These are phyloP conservation scores for Lathronympha strigana DNA, from an alignment of 2,888 invertebrate genomes.

Conservation along the genomic window DNA sequence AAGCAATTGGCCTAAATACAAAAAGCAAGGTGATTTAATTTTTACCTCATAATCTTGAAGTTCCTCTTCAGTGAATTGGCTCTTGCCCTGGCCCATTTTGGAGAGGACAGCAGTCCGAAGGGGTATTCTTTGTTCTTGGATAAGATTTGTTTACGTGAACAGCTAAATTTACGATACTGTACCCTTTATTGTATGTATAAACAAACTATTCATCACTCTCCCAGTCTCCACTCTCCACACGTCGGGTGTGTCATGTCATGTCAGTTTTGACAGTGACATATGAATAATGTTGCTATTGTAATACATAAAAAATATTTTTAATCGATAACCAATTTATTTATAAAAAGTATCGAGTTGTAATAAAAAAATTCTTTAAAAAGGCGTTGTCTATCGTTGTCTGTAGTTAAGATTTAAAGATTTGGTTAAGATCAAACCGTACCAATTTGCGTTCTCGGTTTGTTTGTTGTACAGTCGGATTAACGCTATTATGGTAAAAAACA, in stretches of 20 bases:
- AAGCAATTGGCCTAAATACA: conserved; percentile 1
- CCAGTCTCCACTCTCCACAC: background rate
- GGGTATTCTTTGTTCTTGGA: background rate
- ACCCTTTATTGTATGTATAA: conserved; percentile 1
- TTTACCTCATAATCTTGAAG: conserved; percentile 94
- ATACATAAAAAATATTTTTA: background rate
- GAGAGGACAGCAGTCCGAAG: background rate
- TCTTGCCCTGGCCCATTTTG: conserved; percentile 91
- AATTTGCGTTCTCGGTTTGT: too few species aligned
- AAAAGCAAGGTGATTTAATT: background rate
- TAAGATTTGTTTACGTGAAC: background rate
- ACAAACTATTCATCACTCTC: conserved; percentile 7
- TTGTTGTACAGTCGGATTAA: too few species aligned
- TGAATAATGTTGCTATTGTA: conserved; percentile 8
- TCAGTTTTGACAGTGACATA: conserved; percentile 17
- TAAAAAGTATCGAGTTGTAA: background rate
- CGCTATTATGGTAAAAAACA: too few species aligned
- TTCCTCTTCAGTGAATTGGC: conserved; percentile 94
- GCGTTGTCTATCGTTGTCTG: too few species aligned
- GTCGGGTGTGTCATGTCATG: background rate
- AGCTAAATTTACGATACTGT: background rate
- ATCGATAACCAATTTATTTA: too few species aligned
- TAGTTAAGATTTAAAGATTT: too few species aligned
- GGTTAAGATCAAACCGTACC: too few species aligned
- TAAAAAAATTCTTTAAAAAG: too few species aligned